Evolutionary conservation across 2,797 vertebrate genomes (phyloP).

Genomic region (Aselliscus stoliczkanus): DNA sequence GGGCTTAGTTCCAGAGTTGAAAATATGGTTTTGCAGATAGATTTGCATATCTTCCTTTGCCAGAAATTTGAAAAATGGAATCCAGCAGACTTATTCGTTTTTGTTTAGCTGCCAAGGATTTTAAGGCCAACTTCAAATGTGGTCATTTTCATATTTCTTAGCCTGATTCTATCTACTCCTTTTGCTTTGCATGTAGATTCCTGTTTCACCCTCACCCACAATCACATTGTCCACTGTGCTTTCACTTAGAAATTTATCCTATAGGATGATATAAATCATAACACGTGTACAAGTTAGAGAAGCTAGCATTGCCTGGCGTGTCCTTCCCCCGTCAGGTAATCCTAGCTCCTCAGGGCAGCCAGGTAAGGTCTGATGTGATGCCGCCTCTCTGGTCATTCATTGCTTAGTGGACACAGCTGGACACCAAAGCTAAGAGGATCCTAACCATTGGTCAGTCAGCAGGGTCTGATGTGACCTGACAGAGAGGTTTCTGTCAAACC

Average conservation of each 20-base stretch:
- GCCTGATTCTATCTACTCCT: neutral
- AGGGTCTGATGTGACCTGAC: neutral
- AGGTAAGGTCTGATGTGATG: neutral
- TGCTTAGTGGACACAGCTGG: neutral
- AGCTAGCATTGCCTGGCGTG: neutral
- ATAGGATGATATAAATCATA: neutral
- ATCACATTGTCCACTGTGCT: neutral
- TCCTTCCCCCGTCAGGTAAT: neutral
- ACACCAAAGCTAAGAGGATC: neutral
- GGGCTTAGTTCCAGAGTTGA: slow-evolving; percentile 62
- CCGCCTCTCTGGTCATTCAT: neutral
- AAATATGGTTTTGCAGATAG: slow-evolving; percentile 62
- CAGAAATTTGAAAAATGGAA: slow-evolving; percentile 66
- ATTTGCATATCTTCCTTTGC: slow-evolving; percentile 64
- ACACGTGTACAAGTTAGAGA: neutral
- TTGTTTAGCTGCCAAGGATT: slow-evolving; percentile 41
- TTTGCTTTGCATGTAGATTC: neutral
- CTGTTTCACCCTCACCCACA: neutral
- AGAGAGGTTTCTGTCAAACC: neutral
- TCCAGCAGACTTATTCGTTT: slow-evolving; percentile 14
- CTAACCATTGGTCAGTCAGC: neutral
- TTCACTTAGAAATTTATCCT: neutral
- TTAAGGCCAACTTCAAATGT: slow-evolving; percentile 47
- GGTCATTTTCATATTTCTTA: slow-evolving; percentile 50
- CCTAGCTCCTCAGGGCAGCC: neutral